Evolutionary conservation across 1,140 invertebrate genomes (phyloP).

Genomic region (Hermetia illucens): DNA sequence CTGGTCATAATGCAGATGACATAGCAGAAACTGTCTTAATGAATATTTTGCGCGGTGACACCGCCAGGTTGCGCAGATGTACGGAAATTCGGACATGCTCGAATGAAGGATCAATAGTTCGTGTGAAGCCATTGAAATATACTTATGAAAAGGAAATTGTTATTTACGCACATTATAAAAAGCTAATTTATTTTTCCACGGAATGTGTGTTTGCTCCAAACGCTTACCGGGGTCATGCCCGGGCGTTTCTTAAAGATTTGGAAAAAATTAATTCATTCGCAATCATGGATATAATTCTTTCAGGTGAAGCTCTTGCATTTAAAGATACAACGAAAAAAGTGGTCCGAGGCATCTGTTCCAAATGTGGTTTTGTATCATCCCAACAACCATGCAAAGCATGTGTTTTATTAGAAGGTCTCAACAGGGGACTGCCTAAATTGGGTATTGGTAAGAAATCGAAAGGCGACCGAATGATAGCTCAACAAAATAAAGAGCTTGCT

Average conservation of each 20-base stretch:
- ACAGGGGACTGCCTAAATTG: conserved; percentile 76
- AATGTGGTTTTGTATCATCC: conserved; percentile 92
- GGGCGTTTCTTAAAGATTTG: conserved; percentile 88
- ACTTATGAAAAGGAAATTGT: conserved; percentile 99
- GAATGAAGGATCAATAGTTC: conserved; percentile 71
- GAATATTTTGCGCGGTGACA: conserved; percentile 95
- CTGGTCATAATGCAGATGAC: conserved; percentile 99
- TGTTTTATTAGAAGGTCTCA: conserved; percentile 86
- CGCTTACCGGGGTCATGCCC: conserved; percentile 89
- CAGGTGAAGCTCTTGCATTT: conserved; percentile 76
- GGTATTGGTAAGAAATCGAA: conserved; percentile 77
- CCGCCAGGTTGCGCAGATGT: conserved; percentile 82
- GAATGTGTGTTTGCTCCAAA: conserved; percentile 98
- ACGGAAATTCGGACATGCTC: conserved; percentile 77
- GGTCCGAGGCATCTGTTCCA: conserved; percentile 59
- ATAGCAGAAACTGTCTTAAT: conserved; percentile 97
- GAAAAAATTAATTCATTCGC: conserved; percentile 86
- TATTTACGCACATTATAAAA: conserved; percentile 97
- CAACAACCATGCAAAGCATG: conserved; percentile 96
- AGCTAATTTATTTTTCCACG: conserved; percentile 96
- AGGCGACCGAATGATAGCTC: conserved; percentile 45
- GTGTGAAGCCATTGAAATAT: conserved; percentile 97
- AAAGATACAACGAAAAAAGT: conserved; percentile 73
- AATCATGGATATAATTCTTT: conserved; percentile 97
- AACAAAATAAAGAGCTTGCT: conserved; percentile 28